Conservation (phyloP, 2,888 invertebrate genomes). For the Ophioninae sp. region DNA sequence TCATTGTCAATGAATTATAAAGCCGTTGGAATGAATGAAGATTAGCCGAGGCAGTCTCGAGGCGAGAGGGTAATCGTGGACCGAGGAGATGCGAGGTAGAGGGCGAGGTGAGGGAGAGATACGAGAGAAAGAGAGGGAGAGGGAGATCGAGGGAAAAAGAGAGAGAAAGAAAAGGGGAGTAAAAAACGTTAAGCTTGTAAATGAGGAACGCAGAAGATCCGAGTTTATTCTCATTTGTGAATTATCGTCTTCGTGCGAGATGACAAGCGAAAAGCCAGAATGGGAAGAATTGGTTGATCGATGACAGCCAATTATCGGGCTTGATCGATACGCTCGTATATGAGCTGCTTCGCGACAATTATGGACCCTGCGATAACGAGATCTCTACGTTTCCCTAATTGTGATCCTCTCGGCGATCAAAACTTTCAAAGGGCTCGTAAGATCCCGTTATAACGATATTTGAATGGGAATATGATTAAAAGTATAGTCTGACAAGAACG, state of each 20-base stretch:
- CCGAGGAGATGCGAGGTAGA: constrained; percentile 17
- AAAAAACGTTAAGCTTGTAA: constrained; percentile 14
- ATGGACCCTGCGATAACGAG: not conserved
- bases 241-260: constrained; percentile 30
- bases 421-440: not conserved
- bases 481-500: no score
- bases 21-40: constrained; percentile 74
- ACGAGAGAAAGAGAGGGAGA: constrained; percentile 28
- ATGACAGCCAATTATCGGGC: constrained; percentile 66
- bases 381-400: not conserved
- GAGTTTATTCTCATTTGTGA: constrained; percentile 29
- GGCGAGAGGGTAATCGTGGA: constrained; percentile 17
- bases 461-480: not conserved
- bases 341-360: not conserved
- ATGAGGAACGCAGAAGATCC: constrained; percentile 24
- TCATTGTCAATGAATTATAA: constrained; percentile 70
- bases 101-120: constrained; percentile 24
- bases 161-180: constrained; percentile 5
- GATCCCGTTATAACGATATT: not conserved
- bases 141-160: constrained; percentile 23
- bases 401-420: not conserved
- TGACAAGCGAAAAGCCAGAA: constrained; percentile 59
- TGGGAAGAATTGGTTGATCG: constrained; percentile 67
- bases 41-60: constrained; percentile 66
- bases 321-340: not conserved